Evolutionary conservation across 2,888 invertebrate species (phyloP).

Genomic region (Amitus sp.): DNA sequence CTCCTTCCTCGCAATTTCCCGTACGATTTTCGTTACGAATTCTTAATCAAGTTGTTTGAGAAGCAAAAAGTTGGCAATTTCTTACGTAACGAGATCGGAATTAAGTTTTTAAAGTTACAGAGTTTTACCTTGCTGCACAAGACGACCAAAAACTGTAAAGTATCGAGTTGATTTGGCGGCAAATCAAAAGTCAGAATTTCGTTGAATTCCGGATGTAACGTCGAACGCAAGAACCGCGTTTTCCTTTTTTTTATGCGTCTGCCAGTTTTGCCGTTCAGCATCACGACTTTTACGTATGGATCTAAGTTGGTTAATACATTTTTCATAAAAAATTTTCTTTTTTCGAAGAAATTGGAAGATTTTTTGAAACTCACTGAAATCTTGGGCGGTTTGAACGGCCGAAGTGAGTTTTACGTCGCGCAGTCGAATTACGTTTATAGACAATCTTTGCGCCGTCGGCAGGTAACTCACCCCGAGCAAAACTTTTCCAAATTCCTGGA

Average conservation of each 20-base stretch:
- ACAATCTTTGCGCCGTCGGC: conserved; percentile 67
- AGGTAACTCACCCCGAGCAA: conserved; percentile 66
- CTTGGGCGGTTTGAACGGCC: conserved; percentile 50
- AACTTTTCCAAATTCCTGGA: conserved; percentile 66
- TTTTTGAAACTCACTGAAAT: conserved; percentile 60
- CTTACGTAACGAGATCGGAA: too few relatives aligned
- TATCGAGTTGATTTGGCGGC: conserved; percentile 60
- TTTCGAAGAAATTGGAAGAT: neutral
- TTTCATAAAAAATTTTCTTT: neutral
- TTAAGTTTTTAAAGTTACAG: too few relatives aligned
- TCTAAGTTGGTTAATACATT: conserved; percentile 48
- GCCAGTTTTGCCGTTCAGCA: conserved; percentile 63
- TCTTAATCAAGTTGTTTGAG: too few relatives aligned
- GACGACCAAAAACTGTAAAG: conserved; percentile 61
- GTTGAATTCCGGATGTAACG: conserved; percentile 62
- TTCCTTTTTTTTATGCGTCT: conserved; percentile 64
- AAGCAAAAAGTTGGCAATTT: too few relatives aligned
- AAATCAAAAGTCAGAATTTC: conserved; percentile 66
- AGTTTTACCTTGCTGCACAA: conserved; percentile 60
- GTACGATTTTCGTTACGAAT: too few relatives aligned
- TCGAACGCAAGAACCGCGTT: conserved; percentile 54
- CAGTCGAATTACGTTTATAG: conserved; percentile 65
- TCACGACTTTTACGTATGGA: conserved; percentile 63
- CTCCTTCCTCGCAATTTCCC: too few relatives aligned
- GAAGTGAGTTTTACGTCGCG: conserved; percentile 61